Evolutionary conservation across 1,140 invertebrate species (phyloP), one percentile per base, ranked within the genome.

Genomic region (Myzus persicae): DNA sequence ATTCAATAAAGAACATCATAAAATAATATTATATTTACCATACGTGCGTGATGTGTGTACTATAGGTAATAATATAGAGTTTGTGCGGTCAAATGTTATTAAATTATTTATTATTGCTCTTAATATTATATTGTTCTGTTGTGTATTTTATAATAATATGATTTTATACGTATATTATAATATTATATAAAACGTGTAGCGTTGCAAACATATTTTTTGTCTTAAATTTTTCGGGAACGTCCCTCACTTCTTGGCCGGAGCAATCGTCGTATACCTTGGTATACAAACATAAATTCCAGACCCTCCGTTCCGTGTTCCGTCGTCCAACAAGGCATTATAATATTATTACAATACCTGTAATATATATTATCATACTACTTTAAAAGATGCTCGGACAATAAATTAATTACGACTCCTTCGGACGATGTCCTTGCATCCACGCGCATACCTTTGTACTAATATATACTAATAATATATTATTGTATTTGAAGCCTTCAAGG

Each of bases 321-420:
- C 31, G 0, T 76, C 14, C 1, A 4, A 76, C 31, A n/a, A 76
- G 31, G 18, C 59, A 18, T 76, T n/a, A 38, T 82, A 84, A 84
- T 42, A 84, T 84, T 42, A 84, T 84, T 84, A 42, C n/a, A 44
- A 18, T 31, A n/a, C 3, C 4, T 51, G 42, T 42, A 42, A 42
- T 44, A 44, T 48, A 48, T 48, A 48, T 51, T 46, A 22, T 46
- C 14, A 46, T 22, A 22, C 26, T 7, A 42, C 6, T 40, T 31
- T n/a, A n/a, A n/a, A 6, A 31, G 82, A 44, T n/a, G 42, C 1
- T 26, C 26, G 4, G 26, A 42, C 42, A 36, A 87, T 89, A 89
- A 89, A 89, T 89, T 89, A 89, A 89, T 89, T 89, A 89, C 88
- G 48, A 89, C 51, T 54, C 18, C n/a, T 76, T 38, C 88, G 88